Conservation (phyloP, 2,113 vertebrate genomes). For the Sorex araneus region DNA sequence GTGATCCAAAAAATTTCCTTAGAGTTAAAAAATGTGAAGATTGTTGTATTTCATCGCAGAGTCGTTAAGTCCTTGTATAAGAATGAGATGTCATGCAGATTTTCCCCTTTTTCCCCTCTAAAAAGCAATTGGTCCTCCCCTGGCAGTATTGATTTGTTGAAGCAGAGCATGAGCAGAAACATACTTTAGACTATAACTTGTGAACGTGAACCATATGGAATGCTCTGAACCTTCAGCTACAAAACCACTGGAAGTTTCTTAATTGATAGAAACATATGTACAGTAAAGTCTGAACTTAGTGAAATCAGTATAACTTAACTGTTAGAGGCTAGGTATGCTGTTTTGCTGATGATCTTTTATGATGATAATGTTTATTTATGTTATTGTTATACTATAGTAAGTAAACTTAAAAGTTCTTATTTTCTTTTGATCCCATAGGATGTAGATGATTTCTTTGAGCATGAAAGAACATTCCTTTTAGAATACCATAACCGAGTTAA, state of each 20-base stretch:
- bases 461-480: slow-evolving; percentile 98
- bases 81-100: background rate
- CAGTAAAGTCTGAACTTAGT: slow-evolving; percentile 4
- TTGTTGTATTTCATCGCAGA: too few species aligned
- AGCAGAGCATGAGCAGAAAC: background rate
- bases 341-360: slow-evolving; percentile 52
- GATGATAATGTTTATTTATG: slow-evolving; percentile 24
- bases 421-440: slow-evolving; percentile 91
- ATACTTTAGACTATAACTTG: background rate
- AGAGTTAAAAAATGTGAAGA: too few species aligned
- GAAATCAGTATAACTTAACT: background rate
- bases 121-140: background rate
- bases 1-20: too few species aligned
- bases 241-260: slow-evolving; percentile 1
- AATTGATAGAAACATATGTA: background rate
- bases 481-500: slow-evolving; percentile 99
- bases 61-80: too few species aligned
- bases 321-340: background rate
- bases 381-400: slow-evolving; percentile 28
- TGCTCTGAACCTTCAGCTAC: background rate
- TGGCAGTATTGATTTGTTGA: background rate
- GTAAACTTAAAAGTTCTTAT: slow-evolving; percentile 27
- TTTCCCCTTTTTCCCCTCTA: background rate
- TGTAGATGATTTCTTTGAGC: slow-evolving; percentile 99
- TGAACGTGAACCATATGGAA: background rate